A percentile compares a stretch with the other conserved stretches of the same genome.
Evolutionary conservation across 2,797 vertebrate species (phyloP).

Genomic region (Babyrousa celebensis): DNA sequence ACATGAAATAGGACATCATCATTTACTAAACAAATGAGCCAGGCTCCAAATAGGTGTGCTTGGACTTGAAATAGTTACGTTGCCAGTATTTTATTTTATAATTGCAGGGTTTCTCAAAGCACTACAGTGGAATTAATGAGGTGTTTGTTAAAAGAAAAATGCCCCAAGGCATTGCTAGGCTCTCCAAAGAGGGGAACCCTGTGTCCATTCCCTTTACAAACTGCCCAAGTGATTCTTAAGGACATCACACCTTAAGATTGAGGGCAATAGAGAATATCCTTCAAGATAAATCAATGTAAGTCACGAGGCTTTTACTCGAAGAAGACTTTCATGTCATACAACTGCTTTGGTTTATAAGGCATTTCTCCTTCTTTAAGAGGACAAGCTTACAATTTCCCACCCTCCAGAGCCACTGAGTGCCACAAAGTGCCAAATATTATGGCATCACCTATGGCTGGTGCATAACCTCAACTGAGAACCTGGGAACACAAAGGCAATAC

Average conservation of each 20-base stretch:
- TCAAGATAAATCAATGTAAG: background rate
- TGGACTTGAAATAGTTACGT: background rate
- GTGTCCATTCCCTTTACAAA: background rate
- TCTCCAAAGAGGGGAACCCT: background rate
- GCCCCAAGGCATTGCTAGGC: background rate
- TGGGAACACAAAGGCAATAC: background rate
- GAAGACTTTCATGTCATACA: background rate
- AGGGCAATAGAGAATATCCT: background rate
- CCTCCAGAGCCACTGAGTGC: background rate
- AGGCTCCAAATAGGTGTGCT: background rate
- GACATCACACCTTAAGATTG: background rate
- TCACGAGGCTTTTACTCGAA: background rate
- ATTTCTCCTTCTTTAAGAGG: slow-evolving; percentile 4
- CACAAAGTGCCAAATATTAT: background rate
- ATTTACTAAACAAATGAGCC: slow-evolving; percentile 26
- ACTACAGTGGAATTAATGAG: background rate
- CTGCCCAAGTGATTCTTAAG: background rate
- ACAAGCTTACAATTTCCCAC: background rate
- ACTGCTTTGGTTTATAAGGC: background rate
- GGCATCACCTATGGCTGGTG: background rate
- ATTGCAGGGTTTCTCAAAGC: background rate
- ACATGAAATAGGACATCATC: background rate
- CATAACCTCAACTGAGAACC: background rate
- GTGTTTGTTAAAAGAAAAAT: background rate
- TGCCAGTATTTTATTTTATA: background rate